A percentile compares a stretch with the other conserved stretches of the same genome.
Conservation (phyloP, 2,797 vertebrate genomes). For the Oreochromis grahami region DNA sequence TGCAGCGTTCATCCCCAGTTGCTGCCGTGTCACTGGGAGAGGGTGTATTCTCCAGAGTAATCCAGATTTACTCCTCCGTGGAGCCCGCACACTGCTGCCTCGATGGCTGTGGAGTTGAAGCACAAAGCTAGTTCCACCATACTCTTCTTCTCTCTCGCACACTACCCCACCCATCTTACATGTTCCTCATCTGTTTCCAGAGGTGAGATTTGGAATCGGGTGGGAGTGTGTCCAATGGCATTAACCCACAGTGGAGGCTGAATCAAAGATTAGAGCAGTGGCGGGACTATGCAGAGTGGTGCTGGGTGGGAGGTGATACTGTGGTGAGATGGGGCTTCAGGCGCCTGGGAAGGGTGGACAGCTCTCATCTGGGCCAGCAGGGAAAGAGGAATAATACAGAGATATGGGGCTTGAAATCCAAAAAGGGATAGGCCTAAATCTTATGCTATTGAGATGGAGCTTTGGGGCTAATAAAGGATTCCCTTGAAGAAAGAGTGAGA, state of each 20-base stretch:
- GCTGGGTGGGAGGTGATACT: slow-evolving; percentile 64
- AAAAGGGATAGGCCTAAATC: slow-evolving; percentile 61
- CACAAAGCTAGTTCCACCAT: slow-evolving; percentile 18
- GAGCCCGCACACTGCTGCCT: slow-evolving; percentile 35
- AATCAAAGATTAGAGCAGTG: slow-evolving; percentile 64
- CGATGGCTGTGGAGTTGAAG: slow-evolving; percentile 24
- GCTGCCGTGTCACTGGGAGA: slow-evolving; percentile 33
- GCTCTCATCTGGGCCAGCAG: slow-evolving; percentile 59
- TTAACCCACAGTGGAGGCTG: slow-evolving; percentile 71
- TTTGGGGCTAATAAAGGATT: slow-evolving; percentile 66
- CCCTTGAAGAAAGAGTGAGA: slow-evolving; percentile 53
- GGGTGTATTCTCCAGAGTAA: slow-evolving; percentile 63
- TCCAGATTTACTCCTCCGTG: slow-evolving; percentile 62
- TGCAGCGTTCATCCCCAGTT: slow-evolving; percentile 32
- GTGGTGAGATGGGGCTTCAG: slow-evolving; percentile 46
- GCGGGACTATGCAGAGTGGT: slow-evolving; percentile 51
- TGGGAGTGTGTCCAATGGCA: slow-evolving; percentile 78
- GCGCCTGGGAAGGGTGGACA: slow-evolving; percentile 55
- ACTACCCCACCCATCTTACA: slow-evolving; percentile 57
- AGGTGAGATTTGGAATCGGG: slow-evolving; percentile 60
- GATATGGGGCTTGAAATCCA: slow-evolving; percentile 58
- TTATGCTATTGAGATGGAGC: slow-evolving; percentile 56
- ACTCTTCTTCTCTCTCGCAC: slow-evolving; percentile 22
- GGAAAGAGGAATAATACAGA: slow-evolving; percentile 56
- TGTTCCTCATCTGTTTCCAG: slow-evolving; percentile 62